Conservation (phyloP, 2,888 invertebrate genomes). For the Cataglyphis livida region DNA sequence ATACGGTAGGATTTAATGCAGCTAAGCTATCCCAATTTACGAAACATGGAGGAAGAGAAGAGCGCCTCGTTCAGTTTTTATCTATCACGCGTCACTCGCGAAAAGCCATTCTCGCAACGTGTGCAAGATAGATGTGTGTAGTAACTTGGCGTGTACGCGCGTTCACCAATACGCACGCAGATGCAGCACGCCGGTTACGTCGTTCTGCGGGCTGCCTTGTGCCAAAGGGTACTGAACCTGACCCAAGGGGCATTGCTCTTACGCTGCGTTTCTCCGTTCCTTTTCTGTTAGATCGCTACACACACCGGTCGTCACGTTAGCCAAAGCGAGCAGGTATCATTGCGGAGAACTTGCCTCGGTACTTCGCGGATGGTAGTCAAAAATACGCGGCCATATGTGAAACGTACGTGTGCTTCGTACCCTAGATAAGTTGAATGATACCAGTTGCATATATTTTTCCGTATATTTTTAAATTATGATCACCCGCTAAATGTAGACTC, state of each 20-base stretch:
- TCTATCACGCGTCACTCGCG: conserved; percentile 57
- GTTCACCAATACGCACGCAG: conserved; percentile 58
- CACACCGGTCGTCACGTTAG: conserved; percentile 77
- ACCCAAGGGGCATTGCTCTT: conserved; percentile 85
- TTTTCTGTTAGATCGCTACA: conserved; percentile 82
- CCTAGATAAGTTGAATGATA: not conserved
- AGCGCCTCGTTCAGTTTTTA: conserved; percentile 56
- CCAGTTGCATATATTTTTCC: not conserved
- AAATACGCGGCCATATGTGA: not conserved
- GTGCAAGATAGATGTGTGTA: conserved; percentile 41
- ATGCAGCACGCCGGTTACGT: conserved; percentile 65
- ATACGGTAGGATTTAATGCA: not conserved
- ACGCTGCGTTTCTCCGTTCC: conserved; percentile 80
- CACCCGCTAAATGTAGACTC: not conserved
- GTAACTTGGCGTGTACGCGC: conserved; percentile 52
- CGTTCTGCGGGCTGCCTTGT: conserved; percentile 73
- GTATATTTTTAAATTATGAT: not conserved
- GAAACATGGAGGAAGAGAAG: conserved; percentile 16
- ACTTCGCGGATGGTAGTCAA: conserved; percentile 58
- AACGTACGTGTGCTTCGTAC: not conserved
- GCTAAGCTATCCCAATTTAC: conserved; percentile 39
- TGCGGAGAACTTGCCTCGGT: conserved; percentile 56
- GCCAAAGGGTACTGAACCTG: conserved; percentile 85
- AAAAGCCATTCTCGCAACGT: conserved; percentile 48
- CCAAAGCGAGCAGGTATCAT: conserved; percentile 71